Percentiles rank a stretch among this genome's conserved stretches.
These are phyloP conservation scores for Lycaena phlaeas DNA, from an alignment of 2,888 invertebrate genomes.

Conservation along the genomic window DNA sequence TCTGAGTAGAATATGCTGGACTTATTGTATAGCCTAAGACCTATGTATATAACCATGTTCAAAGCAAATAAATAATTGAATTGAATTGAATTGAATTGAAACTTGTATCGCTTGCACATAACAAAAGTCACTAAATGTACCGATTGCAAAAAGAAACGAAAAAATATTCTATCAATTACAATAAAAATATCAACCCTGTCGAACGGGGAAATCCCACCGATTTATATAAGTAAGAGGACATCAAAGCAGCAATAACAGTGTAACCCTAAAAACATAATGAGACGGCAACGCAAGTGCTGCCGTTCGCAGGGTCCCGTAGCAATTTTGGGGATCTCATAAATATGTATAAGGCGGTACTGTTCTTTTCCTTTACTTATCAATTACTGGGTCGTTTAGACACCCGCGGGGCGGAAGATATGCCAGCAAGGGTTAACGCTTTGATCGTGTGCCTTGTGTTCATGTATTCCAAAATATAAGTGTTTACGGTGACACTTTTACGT, in stretches of 20 bases:
- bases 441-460: conserved; percentile 16
- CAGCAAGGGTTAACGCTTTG: conserved; percentile 50
- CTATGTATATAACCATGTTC: no score
- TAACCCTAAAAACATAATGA: conserved; percentile 68
- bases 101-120: no score
- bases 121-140: neutral
- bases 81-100: no score
- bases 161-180: neutral
- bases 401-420: conserved; percentile 45
- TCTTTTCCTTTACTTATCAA: conserved; percentile 74
- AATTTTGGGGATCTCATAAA: conserved; percentile 67
- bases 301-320: conserved; percentile 66
- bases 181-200: conserved; percentile 9
- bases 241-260: conserved; percentile 66
- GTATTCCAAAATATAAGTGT: neutral
- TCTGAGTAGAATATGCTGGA: no score
- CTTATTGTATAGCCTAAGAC: no score
- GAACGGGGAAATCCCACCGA: conserved; percentile 43
- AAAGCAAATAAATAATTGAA: no score
- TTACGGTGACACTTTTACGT: no score
- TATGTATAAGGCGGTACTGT: conserved; percentile 66
- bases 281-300: conserved; percentile 63
- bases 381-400: conserved; percentile 68
- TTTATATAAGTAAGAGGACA: conserved; percentile 42
- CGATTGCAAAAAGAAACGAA: neutral